Evolutionary conservation across 2,888 invertebrate species (phyloP), one percentile per base, ranked within the genome.

Genomic region (Gastracanthus pulcherrimus): DNA sequence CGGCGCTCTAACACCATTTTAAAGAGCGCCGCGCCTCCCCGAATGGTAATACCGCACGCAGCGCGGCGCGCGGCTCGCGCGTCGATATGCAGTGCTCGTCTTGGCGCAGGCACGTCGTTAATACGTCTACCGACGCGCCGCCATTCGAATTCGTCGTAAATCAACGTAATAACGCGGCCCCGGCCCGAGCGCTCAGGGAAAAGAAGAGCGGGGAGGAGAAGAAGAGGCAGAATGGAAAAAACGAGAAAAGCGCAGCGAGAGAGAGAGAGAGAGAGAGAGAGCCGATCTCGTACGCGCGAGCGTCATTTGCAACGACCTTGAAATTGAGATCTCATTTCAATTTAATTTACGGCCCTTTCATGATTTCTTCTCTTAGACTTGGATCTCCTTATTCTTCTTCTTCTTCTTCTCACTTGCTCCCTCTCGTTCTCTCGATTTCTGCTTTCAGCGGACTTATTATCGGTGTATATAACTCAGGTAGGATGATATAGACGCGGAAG

Each of bases 61-160:
- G 34, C 66, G 55, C 78, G 78, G 82, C 78, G 76, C 75, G 81
- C 80, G 80, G 23, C 9, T 48, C 31, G 9, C 81, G 66, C 78
- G 79, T 85, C 84, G 84, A 85, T 85, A 84, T 85, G 84, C 85
- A 85, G 84, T 72, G 82, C 84, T 84, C 86, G 85, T 85, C 85
- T 84, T 58, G 76, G 82, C 81, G 66, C 51, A 85, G 85, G 85
- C 85, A 84, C 85, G 86, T 86, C 84, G 85, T 86, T 85, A 86
- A 85, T 85, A 86, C 85, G 83, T 85, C 83, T 84, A 71, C 76
- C 83, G 83, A 81, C 80, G 64, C 64, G 75, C 29, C 76, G 82
- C 83, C 83, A 82, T 84, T 86, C 84, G 83, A 84, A 84, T 84
- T 83, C 84, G 82, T 67, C 83, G 82, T 86, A 86, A 86, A 86